Percentiles rank a stretch among this genome's conserved stretches.
phyloP scores from a whole-genome alignment of 1,140 invertebrate genomes.

The Grapholita molesta region DNA sequence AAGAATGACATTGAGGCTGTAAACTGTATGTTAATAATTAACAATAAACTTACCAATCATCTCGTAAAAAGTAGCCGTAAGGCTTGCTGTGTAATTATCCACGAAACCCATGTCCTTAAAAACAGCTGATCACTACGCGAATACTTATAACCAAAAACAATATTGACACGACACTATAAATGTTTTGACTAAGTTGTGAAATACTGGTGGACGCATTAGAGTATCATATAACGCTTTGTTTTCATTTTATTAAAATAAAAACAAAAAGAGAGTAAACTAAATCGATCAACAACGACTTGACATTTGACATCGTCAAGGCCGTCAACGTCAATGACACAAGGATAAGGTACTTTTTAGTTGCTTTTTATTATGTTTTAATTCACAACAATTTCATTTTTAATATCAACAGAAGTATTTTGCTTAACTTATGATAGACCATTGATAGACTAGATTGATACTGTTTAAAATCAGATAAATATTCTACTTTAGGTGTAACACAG shows the following conservation, averaged over 20 bases:
- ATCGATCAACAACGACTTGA: constrained; percentile 20
- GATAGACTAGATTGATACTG: too few relatives aligned
- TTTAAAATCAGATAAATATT: too few relatives aligned
- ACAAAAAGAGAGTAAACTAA: constrained; percentile 16
- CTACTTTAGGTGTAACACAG: too few relatives aligned
- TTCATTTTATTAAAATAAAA: constrained; percentile 16
- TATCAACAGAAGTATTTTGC: too few relatives aligned
- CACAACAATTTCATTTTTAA: too few relatives aligned
- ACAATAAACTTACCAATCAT: constrained; percentile 56
- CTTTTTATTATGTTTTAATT: too few relatives aligned
- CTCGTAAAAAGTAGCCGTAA: constrained; percentile 56
- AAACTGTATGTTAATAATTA: constrained; percentile 8
- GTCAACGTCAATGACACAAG: constrained; percentile 5
- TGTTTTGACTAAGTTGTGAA: neutral
- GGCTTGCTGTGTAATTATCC: constrained; percentile 55
- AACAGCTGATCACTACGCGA: constrained; percentile 11
- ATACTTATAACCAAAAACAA: constrained; percentile 23
- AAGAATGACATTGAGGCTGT: neutral
- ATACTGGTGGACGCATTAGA: neutral
- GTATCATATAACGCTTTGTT: constrained; percentile 20
- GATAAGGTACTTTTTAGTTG: neutral
- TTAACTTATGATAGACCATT: too few relatives aligned
- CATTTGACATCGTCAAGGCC: constrained; percentile 8
- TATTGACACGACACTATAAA: constrained; percentile 2
- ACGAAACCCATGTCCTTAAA: constrained; percentile 49